These are phyloP conservation scores for Tapirus terrestris DNA, from an alignment of 2,113 vertebrate genomes.

Conservation along the genomic window DNA sequence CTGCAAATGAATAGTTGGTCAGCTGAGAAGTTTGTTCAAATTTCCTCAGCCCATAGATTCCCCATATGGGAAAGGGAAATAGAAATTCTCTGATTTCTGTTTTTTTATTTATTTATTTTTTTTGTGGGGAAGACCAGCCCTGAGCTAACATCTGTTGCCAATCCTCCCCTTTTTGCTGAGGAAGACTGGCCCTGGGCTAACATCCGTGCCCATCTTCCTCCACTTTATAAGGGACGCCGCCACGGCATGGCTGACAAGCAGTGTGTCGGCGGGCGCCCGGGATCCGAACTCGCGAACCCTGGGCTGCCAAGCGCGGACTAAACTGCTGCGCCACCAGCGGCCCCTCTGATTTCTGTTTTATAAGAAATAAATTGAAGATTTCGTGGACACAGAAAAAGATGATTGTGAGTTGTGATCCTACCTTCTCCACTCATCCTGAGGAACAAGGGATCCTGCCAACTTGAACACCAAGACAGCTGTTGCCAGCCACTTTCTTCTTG, in stretches of 20 bases:
- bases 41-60: background rate
- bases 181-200: too few species aligned
- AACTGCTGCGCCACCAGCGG: too few species aligned
- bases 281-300: too few species aligned
- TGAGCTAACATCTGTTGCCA: too few species aligned
- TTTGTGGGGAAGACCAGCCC: too few species aligned
- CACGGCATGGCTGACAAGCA: too few species aligned
- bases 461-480: background rate
- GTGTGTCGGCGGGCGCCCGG: too few species aligned
- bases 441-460: background rate
- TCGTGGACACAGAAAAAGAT: background rate
- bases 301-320: too few species aligned
- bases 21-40: background rate
- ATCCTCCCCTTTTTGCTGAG: too few species aligned
- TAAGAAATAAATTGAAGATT: background rate
- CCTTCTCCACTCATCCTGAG: background rate
- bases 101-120: too few species aligned
- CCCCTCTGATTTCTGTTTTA: slow-evolving; percentile 46
- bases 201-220: too few species aligned
- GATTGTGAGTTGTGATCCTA: background rate
- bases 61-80: background rate
- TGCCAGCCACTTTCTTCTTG: background rate
- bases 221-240: too few species aligned
- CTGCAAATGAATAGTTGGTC: background rate
- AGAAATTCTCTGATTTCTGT: background rate